Evolutionary conservation across 2,888 invertebrate species (phyloP).

Genomic region (Calameuta filiformis): DNA sequence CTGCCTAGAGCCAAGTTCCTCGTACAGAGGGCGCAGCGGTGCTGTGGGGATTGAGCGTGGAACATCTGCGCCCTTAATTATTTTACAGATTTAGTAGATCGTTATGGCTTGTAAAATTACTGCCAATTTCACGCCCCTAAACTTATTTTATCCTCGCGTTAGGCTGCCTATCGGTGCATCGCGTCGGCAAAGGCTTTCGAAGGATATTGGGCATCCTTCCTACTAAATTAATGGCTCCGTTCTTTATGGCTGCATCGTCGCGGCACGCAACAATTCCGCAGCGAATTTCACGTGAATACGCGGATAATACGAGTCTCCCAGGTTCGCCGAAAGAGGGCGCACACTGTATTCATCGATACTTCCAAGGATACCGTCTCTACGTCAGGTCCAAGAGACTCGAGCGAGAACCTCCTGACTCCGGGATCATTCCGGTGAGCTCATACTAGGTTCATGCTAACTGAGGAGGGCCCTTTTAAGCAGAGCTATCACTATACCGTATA

Average conservation of each 20-base stretch:
- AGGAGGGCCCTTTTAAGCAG: not conserved
- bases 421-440: not conserved
- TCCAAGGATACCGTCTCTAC: not conserved
- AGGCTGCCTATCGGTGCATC: constrained; percentile 49
- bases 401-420: not conserved
- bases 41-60: constrained; percentile 16
- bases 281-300: constrained; percentile 55
- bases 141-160: constrained; percentile 59
- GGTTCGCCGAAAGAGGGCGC: not conserved
- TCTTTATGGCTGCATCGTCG: constrained; percentile 60
- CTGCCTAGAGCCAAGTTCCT: not conserved
- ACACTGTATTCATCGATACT: not conserved
- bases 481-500: not conserved
- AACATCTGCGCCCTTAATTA: constrained; percentile 66
- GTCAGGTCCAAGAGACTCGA: not conserved
- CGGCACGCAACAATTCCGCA: constrained; percentile 60
- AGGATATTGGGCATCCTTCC: constrained; percentile 62
- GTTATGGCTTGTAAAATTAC: constrained; percentile 67
- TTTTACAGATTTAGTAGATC: constrained; percentile 66
- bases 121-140: constrained; percentile 66
- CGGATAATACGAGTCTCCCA: constrained; percentile 37
- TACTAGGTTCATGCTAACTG: not conserved
- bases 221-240: constrained; percentile 62
- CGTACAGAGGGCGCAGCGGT: constrained; percentile 5
- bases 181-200: constrained; percentile 38